phyloP scores from a whole-genome alignment of 2,113 vertebrate genomes.

The Toxotes jaculatrix region DNA sequence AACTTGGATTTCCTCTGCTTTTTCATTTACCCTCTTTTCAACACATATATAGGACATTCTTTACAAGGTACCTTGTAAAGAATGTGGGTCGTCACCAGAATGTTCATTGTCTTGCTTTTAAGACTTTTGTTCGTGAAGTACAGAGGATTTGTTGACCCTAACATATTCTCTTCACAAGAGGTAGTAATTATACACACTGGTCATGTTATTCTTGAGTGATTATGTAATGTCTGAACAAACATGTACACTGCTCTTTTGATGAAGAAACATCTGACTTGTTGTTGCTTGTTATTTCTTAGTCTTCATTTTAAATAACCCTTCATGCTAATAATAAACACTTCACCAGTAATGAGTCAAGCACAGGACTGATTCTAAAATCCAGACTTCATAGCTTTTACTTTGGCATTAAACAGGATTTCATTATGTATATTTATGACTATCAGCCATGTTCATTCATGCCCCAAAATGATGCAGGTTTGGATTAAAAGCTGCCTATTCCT shows the following conservation, averaged over 20 bases:
- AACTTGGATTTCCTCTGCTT: not conserved
- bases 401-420: not conserved
- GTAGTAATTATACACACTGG: not conserved
- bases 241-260: not conserved
- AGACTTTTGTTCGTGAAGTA: not conserved
- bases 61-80: not conserved
- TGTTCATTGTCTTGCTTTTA: not conserved
- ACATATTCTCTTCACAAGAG: not conserved
- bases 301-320: not conserved
- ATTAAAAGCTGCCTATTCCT: not conserved
- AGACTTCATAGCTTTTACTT: no score
- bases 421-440: not conserved
- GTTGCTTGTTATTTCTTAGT: not conserved
- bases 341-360: not conserved
- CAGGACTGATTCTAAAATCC: not conserved
- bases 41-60: not conserved
- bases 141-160: not conserved
- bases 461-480: not conserved
- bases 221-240: not conserved
- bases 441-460: not conserved
- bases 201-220: not conserved
- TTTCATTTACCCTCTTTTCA: not conserved
- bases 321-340: not conserved
- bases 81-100: not conserved
- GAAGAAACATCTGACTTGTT: not conserved